Evolutionary conservation across 1,140 invertebrate genomes (phyloP).

Genomic region (Heliconius hewitsoni): DNA sequence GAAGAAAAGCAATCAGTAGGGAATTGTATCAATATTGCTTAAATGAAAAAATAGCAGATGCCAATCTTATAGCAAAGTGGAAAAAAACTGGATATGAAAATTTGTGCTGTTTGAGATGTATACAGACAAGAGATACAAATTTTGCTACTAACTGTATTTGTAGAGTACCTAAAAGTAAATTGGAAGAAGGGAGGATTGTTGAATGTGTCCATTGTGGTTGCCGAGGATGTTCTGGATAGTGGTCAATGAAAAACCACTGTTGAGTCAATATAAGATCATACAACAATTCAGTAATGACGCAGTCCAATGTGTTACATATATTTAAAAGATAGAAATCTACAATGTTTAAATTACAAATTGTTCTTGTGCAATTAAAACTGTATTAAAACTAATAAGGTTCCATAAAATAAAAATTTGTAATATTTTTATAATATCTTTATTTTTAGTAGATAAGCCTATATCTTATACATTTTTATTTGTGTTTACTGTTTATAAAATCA

Average conservation of each 20-base stretch:
- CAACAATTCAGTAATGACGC: not conserved
- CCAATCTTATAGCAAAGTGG: conserved; percentile 99
- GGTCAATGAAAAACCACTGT: not conserved
- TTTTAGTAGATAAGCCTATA: not conserved
- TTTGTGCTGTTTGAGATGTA: conserved; percentile 98
- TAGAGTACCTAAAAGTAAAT: conserved; percentile 97
- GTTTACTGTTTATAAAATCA: not conserved
- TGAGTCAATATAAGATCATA: not conserved
- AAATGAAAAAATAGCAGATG: conserved; percentile 98
- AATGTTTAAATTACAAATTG: not conserved
- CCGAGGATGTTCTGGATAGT: conserved; percentile 93
- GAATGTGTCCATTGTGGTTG: conserved; percentile 99
- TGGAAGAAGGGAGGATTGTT: conserved; percentile 98
- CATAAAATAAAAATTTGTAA: conserved; percentile 1
- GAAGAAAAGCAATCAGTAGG: conserved; percentile 97
- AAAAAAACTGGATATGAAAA: conserved; percentile 99
- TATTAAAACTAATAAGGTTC: not conserved
- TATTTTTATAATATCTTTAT: not conserved
- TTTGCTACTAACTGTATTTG: conserved; percentile 99
- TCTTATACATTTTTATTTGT: not conserved
- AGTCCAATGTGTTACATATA: not conserved
- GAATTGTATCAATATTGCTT: conserved; percentile 99
- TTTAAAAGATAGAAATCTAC: not conserved
- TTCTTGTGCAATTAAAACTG: not conserved
- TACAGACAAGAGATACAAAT: conserved; percentile 99